Conservation (phyloP, 2,797 vertebrate species). For the Yasuhikotakia modesta region DNA sequence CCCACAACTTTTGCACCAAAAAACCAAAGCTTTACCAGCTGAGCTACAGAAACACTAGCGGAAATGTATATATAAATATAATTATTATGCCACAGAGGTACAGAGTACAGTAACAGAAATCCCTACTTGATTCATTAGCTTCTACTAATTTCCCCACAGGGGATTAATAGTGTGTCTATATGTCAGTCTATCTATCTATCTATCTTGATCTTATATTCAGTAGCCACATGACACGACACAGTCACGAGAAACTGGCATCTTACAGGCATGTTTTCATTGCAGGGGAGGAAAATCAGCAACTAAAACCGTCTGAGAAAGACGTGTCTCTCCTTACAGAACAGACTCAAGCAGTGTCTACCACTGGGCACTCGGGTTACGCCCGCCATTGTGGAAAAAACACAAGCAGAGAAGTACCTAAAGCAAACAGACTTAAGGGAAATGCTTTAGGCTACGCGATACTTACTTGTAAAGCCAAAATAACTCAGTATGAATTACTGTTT, state of each 20-base stretch:
- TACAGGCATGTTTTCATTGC: constrained; percentile 6
- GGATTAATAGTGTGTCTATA: too few relatives aligned
- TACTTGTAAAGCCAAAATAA: constrained; percentile 4
- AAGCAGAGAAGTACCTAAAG: constrained; percentile 13
- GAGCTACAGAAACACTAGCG: not conserved
- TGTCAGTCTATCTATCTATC: too few relatives aligned
- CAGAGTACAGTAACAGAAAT: constrained; percentile 23
- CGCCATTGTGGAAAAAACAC: constrained; percentile 11
- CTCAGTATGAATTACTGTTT: constrained; percentile 21
- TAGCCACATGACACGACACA: not conserved
- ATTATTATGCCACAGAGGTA: constrained; percentile 8
- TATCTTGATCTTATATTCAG: not conserved
- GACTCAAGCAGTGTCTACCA: constrained; percentile 44
- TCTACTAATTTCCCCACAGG: too few relatives aligned
- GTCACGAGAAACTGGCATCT: constrained; percentile 9
- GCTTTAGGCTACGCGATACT: not conserved
- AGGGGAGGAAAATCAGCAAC: constrained; percentile 26
- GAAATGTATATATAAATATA: constrained; percentile 4
- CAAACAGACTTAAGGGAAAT: constrained; percentile 4
- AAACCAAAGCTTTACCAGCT: too few relatives aligned
- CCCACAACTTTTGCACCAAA: too few relatives aligned
- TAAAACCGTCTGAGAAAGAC: constrained; percentile 39
- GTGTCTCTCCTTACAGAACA: constrained; percentile 32
- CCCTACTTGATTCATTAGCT: constrained; percentile 3
- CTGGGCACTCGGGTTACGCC: constrained; percentile 36